Percentiles rank a stretch among this genome's conserved stretches.
phyloP scores from a whole-genome alignment of 2,113 vertebrate genomes.

The Cheilinus undulatus region DNA sequence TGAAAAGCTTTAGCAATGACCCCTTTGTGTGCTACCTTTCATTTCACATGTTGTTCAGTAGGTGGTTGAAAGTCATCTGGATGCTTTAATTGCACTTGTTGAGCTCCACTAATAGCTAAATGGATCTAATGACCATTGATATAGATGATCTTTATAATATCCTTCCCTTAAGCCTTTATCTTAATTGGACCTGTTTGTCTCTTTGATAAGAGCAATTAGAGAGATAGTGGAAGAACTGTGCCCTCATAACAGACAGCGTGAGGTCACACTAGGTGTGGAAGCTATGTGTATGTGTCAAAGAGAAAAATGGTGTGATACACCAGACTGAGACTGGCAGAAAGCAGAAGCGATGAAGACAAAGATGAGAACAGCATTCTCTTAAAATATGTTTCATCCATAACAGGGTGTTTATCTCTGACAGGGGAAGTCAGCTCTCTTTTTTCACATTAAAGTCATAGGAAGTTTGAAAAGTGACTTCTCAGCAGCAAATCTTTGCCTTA shows the following conservation, averaged over 20 bases:
- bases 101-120: slow-evolving; percentile 69
- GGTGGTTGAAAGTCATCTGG: slow-evolving; percentile 63
- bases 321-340: slow-evolving; percentile 34
- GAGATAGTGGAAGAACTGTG: slow-evolving; percentile 48
- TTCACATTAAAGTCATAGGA: slow-evolving; percentile 74
- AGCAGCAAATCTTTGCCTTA: slow-evolving; percentile 74
- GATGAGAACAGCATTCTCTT: slow-evolving; percentile 24
- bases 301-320: slow-evolving; percentile 20
- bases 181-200: slow-evolving; percentile 77
- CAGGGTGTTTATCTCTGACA: slow-evolving; percentile 54
- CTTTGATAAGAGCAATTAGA: slow-evolving; percentile 76
- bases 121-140: slow-evolving; percentile 76
- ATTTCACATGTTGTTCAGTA: slow-evolving; percentile 38
- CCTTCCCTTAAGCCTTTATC: slow-evolving; percentile 46
- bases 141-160: slow-evolving; percentile 66
- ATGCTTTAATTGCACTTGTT: slow-evolving; percentile 66
- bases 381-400: slow-evolving; percentile 30
- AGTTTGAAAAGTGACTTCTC: slow-evolving; percentile 80
- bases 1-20: not conserved
- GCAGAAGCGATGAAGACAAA: slow-evolving; percentile 34
- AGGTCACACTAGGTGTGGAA: slow-evolving; percentile 33
- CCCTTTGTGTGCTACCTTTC: too few relatives aligned
- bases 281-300: not conserved
- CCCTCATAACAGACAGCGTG: slow-evolving; percentile 35
- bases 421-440: slow-evolving; percentile 50